phyloP scores from a whole-genome alignment of 1,140 invertebrate species.

The Homalodisca vitripennis region DNA sequence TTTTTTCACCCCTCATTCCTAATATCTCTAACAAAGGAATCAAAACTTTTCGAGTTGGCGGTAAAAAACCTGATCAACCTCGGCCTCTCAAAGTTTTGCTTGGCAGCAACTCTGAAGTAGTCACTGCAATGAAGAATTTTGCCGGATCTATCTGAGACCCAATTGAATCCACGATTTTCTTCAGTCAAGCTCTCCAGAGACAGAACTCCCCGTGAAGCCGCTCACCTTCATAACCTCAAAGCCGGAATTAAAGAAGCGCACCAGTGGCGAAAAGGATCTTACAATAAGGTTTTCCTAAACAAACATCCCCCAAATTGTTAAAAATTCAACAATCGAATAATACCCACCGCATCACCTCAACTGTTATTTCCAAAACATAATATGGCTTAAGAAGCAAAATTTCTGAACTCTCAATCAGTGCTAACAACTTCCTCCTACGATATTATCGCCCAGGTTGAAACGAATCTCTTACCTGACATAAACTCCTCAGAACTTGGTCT shows the following conservation, averaged over 20 bases:
- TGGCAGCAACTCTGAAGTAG: background rate
- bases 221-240: background rate
- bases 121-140: background rate
- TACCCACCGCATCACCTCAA: too few relatives aligned
- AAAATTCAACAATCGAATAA: background rate
- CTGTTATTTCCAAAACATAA: too few relatives aligned
- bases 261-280: background rate
- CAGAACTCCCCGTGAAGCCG: background rate
- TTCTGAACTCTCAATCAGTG: too few relatives aligned
- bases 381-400: too few relatives aligned
- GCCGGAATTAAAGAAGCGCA: background rate
- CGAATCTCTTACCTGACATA: too few relatives aligned
- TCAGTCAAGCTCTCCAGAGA: background rate
- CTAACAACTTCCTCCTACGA: too few relatives aligned
- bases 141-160: background rate
- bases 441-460: too few relatives aligned
- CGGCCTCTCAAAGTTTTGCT: background rate
- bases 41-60: background rate
- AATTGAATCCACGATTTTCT: background rate
- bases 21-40: background rate
- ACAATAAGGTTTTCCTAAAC: background rate
- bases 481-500: too few relatives aligned
- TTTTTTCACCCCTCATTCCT: background rate
- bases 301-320: background rate
- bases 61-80: constrained; percentile 10